Evolutionary conservation across 1,140 invertebrate genomes (phyloP).

Genomic region (Antheraea pernyi): DNA sequence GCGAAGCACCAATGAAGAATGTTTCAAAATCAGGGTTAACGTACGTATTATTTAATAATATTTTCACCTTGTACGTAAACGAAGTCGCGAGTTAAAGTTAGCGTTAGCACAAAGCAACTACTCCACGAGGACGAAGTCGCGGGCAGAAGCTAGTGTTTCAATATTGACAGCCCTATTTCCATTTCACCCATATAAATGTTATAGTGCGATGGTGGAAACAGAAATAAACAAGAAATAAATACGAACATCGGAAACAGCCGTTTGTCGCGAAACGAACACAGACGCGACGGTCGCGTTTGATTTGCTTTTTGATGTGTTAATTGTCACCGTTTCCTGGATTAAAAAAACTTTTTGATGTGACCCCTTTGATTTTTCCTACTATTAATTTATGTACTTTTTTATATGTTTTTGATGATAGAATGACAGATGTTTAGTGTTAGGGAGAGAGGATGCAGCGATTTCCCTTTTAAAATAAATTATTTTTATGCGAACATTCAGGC

Average conservation of each 20-base stretch:
- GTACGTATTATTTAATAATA: no score
- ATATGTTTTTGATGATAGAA: constrained; percentile 5
- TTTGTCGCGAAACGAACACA: background rate
- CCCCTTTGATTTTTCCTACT: background rate
- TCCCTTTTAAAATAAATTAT: background rate
- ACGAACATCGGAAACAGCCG: background rate
- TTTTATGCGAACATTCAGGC: background rate
- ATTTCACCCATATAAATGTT: background rate
- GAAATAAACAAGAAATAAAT: constrained; percentile 3
- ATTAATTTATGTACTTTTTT: background rate
- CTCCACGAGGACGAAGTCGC: no score
- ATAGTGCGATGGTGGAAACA: background rate
- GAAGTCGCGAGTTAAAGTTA: no score
- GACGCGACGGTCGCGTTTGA: background rate
- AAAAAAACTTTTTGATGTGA: constrained; percentile 1
- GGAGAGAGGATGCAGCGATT: background rate
- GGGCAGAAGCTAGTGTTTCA: no score
- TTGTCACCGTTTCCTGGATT: constrained; percentile 3
- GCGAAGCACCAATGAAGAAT: no score
- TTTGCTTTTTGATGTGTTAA: constrained; percentile 5
- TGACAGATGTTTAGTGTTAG: constrained; percentile 1
- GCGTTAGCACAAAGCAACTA: no score
- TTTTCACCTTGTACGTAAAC: no score
- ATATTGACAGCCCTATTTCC: background rate
- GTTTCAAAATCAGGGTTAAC: no score